phyloP scores from a whole-genome alignment of 1,140 invertebrate species.

The Steinernema feltiae region DNA sequence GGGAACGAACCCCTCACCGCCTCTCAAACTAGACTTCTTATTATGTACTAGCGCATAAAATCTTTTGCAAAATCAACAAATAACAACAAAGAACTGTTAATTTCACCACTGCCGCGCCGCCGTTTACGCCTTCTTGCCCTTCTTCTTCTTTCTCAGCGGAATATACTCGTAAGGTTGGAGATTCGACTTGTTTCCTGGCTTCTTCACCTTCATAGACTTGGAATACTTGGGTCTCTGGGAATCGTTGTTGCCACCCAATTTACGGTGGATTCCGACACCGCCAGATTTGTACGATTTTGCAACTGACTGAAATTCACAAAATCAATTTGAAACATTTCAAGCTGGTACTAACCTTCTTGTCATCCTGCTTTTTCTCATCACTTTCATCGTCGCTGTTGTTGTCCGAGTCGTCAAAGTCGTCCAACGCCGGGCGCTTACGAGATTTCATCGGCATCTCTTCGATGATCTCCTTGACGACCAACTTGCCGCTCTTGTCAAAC shows the following conservation, averaged over 20 bases:
- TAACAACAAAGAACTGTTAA: not conserved
- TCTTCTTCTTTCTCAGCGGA: conserved; percentile 5
- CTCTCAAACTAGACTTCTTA: conserved; percentile 7
- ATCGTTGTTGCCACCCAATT: not conserved
- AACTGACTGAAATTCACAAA: not conserved
- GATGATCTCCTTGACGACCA: conserved; percentile 23
- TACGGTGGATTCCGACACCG: not conserved
- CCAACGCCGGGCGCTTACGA: not conserved
- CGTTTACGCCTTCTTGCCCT: not conserved
- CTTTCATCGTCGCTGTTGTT: not conserved
- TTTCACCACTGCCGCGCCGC: too few relatives aligned
- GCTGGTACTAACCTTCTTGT: conserved; percentile 7
- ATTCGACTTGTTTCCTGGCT: not conserved
- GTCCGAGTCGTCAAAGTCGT: not conserved
- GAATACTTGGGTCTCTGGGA: not conserved
- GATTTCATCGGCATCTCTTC: not conserved
- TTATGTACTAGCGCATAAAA: conserved; percentile 1
- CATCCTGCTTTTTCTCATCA: not conserved
- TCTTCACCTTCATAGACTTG: not conserved
- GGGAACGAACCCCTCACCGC: not conserved
- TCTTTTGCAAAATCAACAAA: conserved; percentile 11
- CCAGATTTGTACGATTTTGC: not conserved
- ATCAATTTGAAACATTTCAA: not conserved
- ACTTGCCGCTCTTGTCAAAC: conserved; percentile 33
- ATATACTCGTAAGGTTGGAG: conserved; percentile 8